Conservation (phyloP, 2,888 invertebrate species). For the Trissolcus japonicus region DNA sequence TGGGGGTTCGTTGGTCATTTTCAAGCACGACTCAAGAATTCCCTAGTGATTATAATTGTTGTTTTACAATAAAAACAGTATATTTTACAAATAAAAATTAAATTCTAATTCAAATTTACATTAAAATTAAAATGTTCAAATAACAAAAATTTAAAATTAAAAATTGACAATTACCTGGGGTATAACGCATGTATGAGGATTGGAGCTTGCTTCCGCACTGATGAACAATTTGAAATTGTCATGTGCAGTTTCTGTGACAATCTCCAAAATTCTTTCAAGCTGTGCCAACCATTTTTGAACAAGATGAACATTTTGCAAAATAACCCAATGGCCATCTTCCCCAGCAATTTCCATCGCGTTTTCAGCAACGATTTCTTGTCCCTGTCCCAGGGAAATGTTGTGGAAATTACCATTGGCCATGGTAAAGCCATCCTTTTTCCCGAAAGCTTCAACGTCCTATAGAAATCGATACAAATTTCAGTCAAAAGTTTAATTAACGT, state of each 20-base stretch:
- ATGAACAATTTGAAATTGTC: constrained; percentile 82
- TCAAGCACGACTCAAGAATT: constrained; percentile 93
- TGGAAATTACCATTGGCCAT: constrained; percentile 90
- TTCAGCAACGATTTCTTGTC: constrained; percentile 95
- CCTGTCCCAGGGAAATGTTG: constrained; percentile 95
- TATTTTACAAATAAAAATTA: neutral
- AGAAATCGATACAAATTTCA: neutral
- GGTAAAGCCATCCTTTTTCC: constrained; percentile 89
- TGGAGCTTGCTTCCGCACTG: constrained; percentile 90
- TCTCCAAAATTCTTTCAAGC: constrained; percentile 94
- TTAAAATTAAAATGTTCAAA: neutral
- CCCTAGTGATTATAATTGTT: constrained; percentile 79
- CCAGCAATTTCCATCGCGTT: constrained; percentile 89
- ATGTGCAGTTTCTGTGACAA: constrained; percentile 81
- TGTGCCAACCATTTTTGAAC: constrained; percentile 92
- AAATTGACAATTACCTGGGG: constrained; percentile 75
- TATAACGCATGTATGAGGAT: constrained; percentile 81
- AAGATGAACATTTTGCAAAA: constrained; percentile 94
- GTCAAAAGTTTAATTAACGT: neutral
- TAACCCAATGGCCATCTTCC: constrained; percentile 89
- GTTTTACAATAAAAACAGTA: neutral
- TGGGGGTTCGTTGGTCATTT: constrained; percentile 97
- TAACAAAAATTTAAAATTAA: too few species aligned
- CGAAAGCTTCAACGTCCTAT: constrained; percentile 78
- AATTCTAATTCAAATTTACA: neutral